These are phyloP conservation scores for Blomia tropicalis DNA, from an alignment of 2,888 invertebrate species.

Conservation along the genomic window DNA sequence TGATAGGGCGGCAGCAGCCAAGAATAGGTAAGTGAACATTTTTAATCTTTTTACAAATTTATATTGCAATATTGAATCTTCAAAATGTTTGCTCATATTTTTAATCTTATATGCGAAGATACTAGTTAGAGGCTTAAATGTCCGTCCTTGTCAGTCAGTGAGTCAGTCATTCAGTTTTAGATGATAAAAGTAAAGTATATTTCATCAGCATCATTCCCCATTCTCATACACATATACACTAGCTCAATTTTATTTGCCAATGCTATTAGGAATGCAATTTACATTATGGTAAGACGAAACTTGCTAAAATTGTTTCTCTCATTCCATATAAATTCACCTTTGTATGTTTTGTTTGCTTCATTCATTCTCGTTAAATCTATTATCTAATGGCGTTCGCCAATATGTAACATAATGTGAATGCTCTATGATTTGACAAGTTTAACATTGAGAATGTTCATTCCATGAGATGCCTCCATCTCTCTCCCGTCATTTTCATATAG, in stretches of 20 bases:
- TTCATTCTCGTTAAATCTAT: not conserved
- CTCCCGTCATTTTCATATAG: too few species aligned
- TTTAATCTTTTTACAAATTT: too few species aligned
- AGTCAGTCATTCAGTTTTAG: not conserved
- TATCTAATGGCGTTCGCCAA: not conserved
- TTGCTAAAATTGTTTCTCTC: not conserved
- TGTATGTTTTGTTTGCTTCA: not conserved
- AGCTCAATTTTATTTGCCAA: slow-evolving; percentile 6
- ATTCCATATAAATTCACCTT: not conserved
- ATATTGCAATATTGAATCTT: too few species aligned
- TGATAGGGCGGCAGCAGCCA: slow-evolving; percentile 78
- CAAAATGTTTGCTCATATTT: not conserved
- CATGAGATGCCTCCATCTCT: too few species aligned
- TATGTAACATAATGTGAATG: slow-evolving; percentile 4
- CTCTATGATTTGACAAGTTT: not conserved
- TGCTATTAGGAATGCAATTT: slow-evolving; percentile 3
- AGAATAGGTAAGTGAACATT: slow-evolving; percentile 68
- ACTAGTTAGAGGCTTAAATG: too few species aligned
- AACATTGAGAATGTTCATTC: too few species aligned
- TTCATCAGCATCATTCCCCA: not conserved
- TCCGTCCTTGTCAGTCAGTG: not conserved
- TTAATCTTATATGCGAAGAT: not conserved
- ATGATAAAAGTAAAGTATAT: slow-evolving; percentile 8
- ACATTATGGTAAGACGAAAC: too few species aligned
- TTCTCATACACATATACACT: not conserved